Evolutionary conservation across 2,113 vertebrate genomes (phyloP), one percentile per base, ranked within the genome.

Genomic region (Hypocryptadius cinnamomeus): DNA sequence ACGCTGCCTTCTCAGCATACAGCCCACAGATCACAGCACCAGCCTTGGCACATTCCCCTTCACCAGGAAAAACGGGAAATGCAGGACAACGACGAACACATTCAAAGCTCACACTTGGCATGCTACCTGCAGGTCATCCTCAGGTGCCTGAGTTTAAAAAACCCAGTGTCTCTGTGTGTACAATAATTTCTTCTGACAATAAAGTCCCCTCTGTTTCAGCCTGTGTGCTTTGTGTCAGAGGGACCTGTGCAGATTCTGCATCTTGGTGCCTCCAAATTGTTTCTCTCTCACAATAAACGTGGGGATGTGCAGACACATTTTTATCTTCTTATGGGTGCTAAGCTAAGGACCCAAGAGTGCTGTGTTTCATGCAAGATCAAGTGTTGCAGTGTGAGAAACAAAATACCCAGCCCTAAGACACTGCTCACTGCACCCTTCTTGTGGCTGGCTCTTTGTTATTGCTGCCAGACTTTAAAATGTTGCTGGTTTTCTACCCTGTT

Each of bases 101-200:
- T 30, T 40, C 60, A 64, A 37, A 28, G 48, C 69, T 74, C 57
- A 19, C 61, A 6, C 80, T 90, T 71, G 57, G 15, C 31, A 19
- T 5, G 10, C 7, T 80, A 1, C 1, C 2, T 79, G 70, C 71
- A 57, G 70, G 10, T 35, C 19, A 27, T n/a, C 59, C 57, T 89
- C 25, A 54, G 48, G 23, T 3, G 24, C 21, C 59, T 9, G 70
- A 39, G 10, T 45, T 57, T 27, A 35, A 59, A 87, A 69, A 69
- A 5, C 8, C 15, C n/a, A 1, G 66, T 0, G 0, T 21, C 11
- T 45, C 63, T 37, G 21, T 22, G 13, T 9, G 35, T 54, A 15
- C 45, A 28, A 7, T 10, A 39, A 77, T 25, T 77, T 64, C 33
- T 72, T 77, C 44, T 33, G 48, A 63, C 65, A 54, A 71, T 48